phyloP scores from a whole-genome alignment of 2,797 vertebrate species.

The Phoebastria nigripes region DNA sequence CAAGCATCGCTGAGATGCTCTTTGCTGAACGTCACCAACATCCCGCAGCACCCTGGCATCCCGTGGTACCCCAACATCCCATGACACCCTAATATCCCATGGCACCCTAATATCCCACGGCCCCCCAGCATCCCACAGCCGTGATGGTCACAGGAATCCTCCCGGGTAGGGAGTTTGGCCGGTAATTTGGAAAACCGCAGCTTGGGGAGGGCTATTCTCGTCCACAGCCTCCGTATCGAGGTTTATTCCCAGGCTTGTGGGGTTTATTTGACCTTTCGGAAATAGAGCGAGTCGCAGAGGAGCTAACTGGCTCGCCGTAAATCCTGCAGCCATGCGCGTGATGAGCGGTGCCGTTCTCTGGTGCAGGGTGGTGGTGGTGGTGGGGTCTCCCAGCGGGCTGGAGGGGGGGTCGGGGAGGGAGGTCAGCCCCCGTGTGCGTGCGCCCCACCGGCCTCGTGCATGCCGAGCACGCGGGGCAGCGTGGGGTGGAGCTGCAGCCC shows the following conservation, averaged over 20 bases:
- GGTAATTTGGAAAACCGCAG: background rate
- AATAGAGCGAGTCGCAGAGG: rapidly evolving
- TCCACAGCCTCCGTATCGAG: background rate
- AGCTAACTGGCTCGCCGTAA: background rate
- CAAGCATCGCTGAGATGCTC: rapidly evolving
- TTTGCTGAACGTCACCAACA: background rate
- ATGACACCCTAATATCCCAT: rapidly evolving
- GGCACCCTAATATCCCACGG: background rate
- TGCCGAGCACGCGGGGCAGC: background rate
- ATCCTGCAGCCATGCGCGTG: background rate
- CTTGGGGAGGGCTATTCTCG: background rate
- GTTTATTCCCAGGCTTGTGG: background rate
- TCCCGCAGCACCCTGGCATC: background rate
- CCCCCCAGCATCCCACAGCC: rapidly evolving
- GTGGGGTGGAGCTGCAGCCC: background rate
- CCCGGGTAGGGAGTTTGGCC: background rate
- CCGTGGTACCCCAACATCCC: background rate
- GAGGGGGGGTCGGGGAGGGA: background rate
- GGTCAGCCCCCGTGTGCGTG: rapidly evolving
- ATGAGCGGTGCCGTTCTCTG: background rate
- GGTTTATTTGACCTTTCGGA: conserved; percentile 16
- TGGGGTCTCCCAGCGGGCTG: no score
- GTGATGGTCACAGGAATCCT: rapidly evolving
- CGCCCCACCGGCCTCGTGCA: background rate
- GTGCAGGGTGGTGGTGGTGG: rapidly evolving